Evolutionary conservation across 2,888 invertebrate genomes (phyloP), one percentile per base, ranked within the genome.

Genomic region (Tiliacea aurago): DNA sequence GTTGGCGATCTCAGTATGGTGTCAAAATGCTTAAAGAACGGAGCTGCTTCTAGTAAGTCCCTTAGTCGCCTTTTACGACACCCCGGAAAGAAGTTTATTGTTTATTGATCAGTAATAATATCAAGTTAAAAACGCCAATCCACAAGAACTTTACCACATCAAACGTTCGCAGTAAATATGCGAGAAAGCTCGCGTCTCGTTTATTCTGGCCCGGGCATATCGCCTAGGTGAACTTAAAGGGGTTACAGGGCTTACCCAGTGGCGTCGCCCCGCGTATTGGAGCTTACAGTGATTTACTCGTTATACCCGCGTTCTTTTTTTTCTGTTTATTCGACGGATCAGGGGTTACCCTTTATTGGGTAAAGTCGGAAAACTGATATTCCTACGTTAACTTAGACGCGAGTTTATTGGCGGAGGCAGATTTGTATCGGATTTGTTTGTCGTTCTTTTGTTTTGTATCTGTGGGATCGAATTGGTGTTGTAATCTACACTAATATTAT

Each of bases 241-340:
- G 94, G 92, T 94, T 93, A 93, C 84, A 88, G 86, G 89, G 93
- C 94, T 94, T 94, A 94, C 87, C 90, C 89, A 58, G 77, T 84
- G 87, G 88, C 87, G 88, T 86, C 90, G 88, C 90, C 88, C 90
- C 92, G 90, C 93, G 94, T 94, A 94, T 94, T 92, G 93, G 93
- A 90, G 95, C 93, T 95, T 95, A 95, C 93, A 88, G 93, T 95
- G 95, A 95, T 95, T 95, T 95, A 95, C 94, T 94, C 93, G 93
- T 93, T 92, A 92, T 93, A 92, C 90, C 72, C 85, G 86, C 87
- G 86, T 91, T 90, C 91, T 89, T 91, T 93, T 95, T 95, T 95
- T 94, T 96, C 94, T 96, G 94, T 96, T 96, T 96, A 96, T 95
- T 95, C 94, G 94, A 93, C 92, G 96, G 95, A 95, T 96, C 95